Evolutionary conservation across 2,797 vertebrate species (phyloP).

Genomic region (Pseudopleuronectes americanus): DNA sequence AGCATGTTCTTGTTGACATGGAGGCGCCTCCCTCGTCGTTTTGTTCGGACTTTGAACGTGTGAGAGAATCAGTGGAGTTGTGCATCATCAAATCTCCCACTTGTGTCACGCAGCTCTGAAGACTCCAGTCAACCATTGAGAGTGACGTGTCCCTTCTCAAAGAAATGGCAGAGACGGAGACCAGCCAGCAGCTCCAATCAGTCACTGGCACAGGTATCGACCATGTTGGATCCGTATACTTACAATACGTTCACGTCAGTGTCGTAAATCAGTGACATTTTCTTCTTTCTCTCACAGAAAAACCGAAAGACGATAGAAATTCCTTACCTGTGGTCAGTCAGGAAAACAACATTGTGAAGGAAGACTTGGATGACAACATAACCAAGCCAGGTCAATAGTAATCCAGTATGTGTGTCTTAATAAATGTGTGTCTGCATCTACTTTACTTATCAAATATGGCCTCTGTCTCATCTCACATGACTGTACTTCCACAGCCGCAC

Average conservation of each 20-base stretch:
- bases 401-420: no score
- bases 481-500: constrained; percentile 7
- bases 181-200: not conserved
- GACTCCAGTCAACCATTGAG: not conserved
- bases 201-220: constrained; percentile 11
- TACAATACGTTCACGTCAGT: not conserved
- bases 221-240: not conserved
- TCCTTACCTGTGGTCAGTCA: no score
- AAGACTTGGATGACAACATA: no score
- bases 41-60: constrained; percentile 32
- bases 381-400: no score
- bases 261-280: not conserved
- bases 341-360: not conserved
- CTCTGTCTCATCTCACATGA: not conserved
- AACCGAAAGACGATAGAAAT: not conserved
- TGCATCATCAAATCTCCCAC: not conserved
- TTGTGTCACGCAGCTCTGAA: constrained; percentile 19
- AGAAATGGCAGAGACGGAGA: constrained; percentile 47
- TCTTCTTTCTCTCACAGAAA: constrained; percentile 8
- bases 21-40: not conserved
- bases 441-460: no score
- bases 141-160: constrained; percentile 5
- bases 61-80: not conserved
- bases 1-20: not conserved
- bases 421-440: no score